Percentiles rank a stretch among this genome's conserved stretches.
These are phyloP conservation scores for Andrena minutula DNA, from an alignment of 2,888 invertebrate genomes.

Conservation along the genomic window DNA sequence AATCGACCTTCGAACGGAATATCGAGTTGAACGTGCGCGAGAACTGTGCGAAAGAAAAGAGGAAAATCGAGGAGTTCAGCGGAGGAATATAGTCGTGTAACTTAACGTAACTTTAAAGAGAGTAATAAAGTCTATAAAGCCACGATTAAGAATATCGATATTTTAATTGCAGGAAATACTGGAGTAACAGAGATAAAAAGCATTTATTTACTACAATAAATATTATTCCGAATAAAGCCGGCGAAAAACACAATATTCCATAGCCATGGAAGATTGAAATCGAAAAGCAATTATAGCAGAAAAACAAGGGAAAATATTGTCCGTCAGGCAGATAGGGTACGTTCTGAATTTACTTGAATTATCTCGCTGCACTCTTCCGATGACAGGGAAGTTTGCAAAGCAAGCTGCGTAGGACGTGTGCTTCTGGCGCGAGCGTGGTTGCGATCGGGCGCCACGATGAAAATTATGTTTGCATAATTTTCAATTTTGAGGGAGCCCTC, in stretches of 20 bases:
- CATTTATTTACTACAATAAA: neutral
- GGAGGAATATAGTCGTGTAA: neutral
- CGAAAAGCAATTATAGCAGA: neutral
- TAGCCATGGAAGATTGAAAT: neutral
- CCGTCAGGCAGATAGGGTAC: neutral
- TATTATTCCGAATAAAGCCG: neutral
- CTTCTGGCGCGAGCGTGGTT: constrained; percentile 25
- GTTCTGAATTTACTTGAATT: constrained; percentile 54
- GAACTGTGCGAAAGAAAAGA: constrained; percentile 20
- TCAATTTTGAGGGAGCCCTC: constrained; percentile 56
- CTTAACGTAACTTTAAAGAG: neutral
- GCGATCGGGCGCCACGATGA: constrained; percentile 39
- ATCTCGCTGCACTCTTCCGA: constrained; percentile 38
- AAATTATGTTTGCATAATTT: constrained; percentile 72
- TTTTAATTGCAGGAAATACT: neutral
- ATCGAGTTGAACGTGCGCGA: constrained; percentile 28
- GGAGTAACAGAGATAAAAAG: neutral
- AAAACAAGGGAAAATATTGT: neutral
- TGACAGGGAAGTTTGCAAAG: constrained; percentile 52
- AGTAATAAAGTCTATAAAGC: neutral
- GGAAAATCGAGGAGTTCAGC: neutral
- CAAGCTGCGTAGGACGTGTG: constrained; percentile 30
- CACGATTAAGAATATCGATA: constrained; percentile 1
- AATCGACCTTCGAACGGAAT: constrained; percentile 31
- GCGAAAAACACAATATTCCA: neutral